Evolutionary conservation across 2,888 invertebrate genomes (phyloP).

Genomic region (Thysanoteuthis rhombus): DNA sequence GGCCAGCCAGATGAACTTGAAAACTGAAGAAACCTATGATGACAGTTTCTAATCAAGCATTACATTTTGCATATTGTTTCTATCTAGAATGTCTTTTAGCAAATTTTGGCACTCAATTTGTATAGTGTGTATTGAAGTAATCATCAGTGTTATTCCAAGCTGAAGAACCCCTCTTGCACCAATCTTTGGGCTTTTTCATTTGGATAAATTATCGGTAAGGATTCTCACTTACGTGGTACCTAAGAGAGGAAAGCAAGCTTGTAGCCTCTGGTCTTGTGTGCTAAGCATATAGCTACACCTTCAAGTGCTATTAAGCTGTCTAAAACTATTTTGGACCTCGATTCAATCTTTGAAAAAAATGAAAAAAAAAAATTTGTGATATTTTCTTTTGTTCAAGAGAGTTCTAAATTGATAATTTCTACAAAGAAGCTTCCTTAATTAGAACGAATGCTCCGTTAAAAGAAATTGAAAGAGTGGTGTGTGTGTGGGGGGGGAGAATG

Average conservation of each 20-base stretch:
- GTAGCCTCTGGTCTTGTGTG: neutral
- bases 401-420: conserved; percentile 12
- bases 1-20: no score
- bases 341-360: neutral
- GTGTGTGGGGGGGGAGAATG: neutral
- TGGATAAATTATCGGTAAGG: neutral
- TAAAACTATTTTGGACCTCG: neutral
- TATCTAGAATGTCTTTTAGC: no score
- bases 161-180: no score
- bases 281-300: neutral
- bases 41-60: no score
- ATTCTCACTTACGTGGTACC: neutral
- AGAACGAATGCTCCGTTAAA: conserved; percentile 12
- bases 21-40: no score
- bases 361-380: neutral
- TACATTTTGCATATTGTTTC: no score
- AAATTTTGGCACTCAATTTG: no score
- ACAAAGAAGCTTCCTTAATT: conserved; percentile 12
- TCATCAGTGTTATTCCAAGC: no score
- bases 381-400: neutral
- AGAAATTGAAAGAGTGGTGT: neutral
- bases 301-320: neutral
- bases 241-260: neutral
- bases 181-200: no score
- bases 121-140: no score